Evolutionary conservation across 1,140 invertebrate genomes (phyloP).

Genomic region (Zaprionus lachaisei): DNA sequence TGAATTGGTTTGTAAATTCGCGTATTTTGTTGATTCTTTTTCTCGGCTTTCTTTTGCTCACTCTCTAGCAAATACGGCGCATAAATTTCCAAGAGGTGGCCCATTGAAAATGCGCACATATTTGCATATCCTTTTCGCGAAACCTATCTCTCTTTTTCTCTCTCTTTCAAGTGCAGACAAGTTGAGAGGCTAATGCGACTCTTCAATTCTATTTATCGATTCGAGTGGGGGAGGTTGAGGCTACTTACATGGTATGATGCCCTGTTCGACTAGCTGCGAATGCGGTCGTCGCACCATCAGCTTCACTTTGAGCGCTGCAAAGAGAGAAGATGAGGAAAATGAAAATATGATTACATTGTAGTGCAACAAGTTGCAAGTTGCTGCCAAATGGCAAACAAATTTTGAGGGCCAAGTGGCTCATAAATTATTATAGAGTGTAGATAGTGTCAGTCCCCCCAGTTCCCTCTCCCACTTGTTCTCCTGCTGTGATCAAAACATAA

Average conservation of each 20-base stretch:
- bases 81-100: slow-evolving; percentile 62
- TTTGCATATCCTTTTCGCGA: slow-evolving; percentile 73
- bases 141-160: not conserved
- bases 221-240: not conserved
- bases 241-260: slow-evolving; percentile 99
- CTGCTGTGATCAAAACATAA: slow-evolving; percentile 66
- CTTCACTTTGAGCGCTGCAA: slow-evolving; percentile 98
- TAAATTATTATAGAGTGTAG: slow-evolving; percentile 55
- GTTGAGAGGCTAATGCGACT: slow-evolving; percentile 63
- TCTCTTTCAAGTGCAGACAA: slow-evolving; percentile 48
- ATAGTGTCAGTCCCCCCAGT: slow-evolving; percentile 5
- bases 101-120: slow-evolving; percentile 71
- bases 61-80: slow-evolving; percentile 32
- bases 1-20: slow-evolving; percentile 82
- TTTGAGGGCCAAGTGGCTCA: slow-evolving; percentile 44
- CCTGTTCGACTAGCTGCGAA: slow-evolving; percentile 97
- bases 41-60: slow-evolving; percentile 29
- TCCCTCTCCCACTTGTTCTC: not conserved
- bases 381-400: slow-evolving; percentile 54
- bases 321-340: slow-evolving; percentile 78
- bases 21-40: slow-evolving; percentile 73
- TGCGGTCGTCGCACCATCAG: slow-evolving; percentile 96
- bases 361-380: slow-evolving; percentile 53
- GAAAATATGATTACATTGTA: slow-evolving; percentile 26
- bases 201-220: slow-evolving; percentile 64